These are phyloP conservation scores for Protosalanx chinensis DNA, from an alignment of 2,797 vertebrate genomes.

Conservation along the genomic window DNA sequence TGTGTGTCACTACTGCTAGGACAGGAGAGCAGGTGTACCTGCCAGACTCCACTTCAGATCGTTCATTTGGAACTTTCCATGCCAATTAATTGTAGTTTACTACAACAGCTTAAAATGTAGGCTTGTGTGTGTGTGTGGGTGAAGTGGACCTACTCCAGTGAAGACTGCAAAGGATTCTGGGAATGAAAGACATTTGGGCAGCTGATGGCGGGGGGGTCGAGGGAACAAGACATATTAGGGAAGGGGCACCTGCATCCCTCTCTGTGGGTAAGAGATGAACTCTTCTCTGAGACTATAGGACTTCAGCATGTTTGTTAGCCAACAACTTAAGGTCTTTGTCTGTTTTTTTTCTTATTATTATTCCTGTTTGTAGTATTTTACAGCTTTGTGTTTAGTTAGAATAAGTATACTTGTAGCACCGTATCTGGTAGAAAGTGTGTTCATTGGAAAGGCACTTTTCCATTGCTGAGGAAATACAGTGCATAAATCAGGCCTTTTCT, in stretches of 20 bases:
- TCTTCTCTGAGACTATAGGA: no score
- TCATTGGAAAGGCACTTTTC: no score
- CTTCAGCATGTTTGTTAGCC: not conserved
- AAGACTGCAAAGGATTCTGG: slow-evolving; percentile 22
- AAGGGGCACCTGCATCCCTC: slow-evolving; percentile 61
- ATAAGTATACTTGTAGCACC: no score
- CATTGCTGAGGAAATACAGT: no score
- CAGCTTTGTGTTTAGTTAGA: no score
- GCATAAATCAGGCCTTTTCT: no score
- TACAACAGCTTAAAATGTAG: slow-evolving; percentile 36
- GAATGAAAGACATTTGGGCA: slow-evolving; percentile 42
- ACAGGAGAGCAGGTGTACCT: not conserved
- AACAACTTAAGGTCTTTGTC: not conserved
- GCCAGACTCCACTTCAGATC: not conserved
- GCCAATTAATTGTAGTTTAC: not conserved
- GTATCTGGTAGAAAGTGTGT: no score
- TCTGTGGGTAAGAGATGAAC: slow-evolving; percentile 71
- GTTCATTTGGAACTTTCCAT: not conserved
- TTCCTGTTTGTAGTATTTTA: not conserved
- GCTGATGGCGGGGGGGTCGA: slow-evolving; percentile 62
- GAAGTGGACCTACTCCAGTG: not conserved
- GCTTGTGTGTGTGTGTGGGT: slow-evolving; percentile 3
- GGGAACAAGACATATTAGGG: slow-evolving; percentile 43
- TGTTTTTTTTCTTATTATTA: no score
- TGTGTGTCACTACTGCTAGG: no score